A percentile compares a stretch with the other conserved stretches of the same genome.
phyloP scores from a whole-genome alignment of 92 coral and sea anemone genomes.

The Anthopleura xanthogrammica region DNA sequence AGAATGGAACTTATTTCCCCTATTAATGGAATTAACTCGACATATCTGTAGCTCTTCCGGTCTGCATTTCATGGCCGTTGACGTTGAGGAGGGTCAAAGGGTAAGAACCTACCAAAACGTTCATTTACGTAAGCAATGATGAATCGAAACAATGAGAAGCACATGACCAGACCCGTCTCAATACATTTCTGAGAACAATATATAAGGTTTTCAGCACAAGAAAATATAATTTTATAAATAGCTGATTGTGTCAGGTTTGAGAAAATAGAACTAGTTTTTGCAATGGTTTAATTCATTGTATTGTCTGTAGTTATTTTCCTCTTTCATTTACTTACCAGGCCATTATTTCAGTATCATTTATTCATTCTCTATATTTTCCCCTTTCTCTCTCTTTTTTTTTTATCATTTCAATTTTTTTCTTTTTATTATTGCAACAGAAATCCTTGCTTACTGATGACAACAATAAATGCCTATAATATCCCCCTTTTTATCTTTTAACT shows the following conservation, averaged over 20 bases:
- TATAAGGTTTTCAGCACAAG: neutral
- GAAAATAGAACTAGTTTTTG: neutral
- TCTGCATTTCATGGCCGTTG: neutral
- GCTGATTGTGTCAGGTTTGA: neutral
- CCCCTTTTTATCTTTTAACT: too few species aligned
- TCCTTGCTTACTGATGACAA: neutral
- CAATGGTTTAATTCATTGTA: neutral
- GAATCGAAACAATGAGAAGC: neutral
- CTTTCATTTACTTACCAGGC: neutral
- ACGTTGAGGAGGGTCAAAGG: neutral
- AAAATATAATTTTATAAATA: too few species aligned
- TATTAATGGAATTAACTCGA: neutral
- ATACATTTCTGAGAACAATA: neutral
- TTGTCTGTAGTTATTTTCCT: neutral
- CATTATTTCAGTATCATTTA: neutral
- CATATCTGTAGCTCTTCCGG: neutral
- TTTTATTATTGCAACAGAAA: neutral
- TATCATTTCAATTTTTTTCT: neutral
- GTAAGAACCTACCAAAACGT: neutral
- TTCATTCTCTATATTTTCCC: neutral
- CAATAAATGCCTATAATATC: neutral
- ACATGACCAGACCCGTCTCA: neutral
- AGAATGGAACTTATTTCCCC: neutral
- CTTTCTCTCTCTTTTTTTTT: neutral
- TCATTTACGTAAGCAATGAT: neutral